These are phyloP conservation scores for Steinernema feltiae DNA, from an alignment of 1,140 invertebrate genomes.

Conservation along the genomic window DNA sequence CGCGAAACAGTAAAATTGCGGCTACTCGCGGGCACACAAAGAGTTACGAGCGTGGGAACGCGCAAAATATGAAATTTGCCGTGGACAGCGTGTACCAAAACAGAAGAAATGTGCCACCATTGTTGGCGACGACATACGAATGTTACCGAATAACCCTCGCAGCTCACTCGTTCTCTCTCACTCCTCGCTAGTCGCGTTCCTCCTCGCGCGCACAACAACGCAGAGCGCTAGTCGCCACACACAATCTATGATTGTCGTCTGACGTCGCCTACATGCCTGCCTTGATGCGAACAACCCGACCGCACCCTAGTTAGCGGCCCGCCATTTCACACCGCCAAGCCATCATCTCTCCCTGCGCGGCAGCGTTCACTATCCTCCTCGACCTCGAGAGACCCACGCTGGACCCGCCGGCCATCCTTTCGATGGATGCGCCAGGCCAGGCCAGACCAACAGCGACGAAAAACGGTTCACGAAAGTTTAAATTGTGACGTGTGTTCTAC, in stretches of 20 bases:
- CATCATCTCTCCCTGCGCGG: slow-evolving; percentile 8
- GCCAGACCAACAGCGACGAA: not conserved
- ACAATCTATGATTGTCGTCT: slow-evolving; percentile 15
- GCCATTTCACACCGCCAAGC: slow-evolving; percentile 5
- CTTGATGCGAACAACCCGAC: not conserved
- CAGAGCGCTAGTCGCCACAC: slow-evolving; percentile 14
- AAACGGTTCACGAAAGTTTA: not conserved
- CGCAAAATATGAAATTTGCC: not conserved
- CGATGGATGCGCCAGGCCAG: not conserved
- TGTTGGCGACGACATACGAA: slow-evolving; percentile 15
- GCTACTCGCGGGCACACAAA: not conserved
- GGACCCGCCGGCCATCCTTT: not conserved
- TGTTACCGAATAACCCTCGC: slow-evolving; percentile 13
- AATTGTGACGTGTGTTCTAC: not conserved
- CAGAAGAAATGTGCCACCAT: slow-evolving; percentile 5
- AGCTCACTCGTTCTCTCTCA: slow-evolving; percentile 12
- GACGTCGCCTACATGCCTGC: slow-evolving; percentile 6
- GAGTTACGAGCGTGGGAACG: not conserved
- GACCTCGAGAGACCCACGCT: not conserved
- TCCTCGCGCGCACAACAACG: slow-evolving; percentile 11
- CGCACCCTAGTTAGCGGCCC: slow-evolving; percentile 9
- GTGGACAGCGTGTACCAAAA: slow-evolving; percentile 6
- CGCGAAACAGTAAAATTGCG: not conserved
- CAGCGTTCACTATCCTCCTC: not conserved
- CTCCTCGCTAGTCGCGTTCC: not conserved